Base-by-base conservation (phyloP, 2,797 vertebrate genomes). In the Scolopax rusticola region DNA sequence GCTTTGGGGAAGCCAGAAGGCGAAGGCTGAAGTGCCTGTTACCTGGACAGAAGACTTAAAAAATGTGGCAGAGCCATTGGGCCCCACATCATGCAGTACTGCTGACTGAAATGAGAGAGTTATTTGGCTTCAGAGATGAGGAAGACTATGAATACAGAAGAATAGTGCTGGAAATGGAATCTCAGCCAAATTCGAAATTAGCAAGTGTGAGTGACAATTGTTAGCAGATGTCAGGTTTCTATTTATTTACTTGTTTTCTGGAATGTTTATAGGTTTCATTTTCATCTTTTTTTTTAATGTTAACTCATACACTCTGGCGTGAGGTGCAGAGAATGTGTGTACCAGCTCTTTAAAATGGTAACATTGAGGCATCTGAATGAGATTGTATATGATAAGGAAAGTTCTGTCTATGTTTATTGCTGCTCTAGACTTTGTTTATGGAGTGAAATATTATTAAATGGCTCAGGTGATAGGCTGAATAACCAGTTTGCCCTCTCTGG, bases 141-240 rank as follows among this genome's bases (percentile, higher is more conserved):
- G 43, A 54, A 69, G 63, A 21, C 41, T 80, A 45, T 1, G 4
- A 83, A 89, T 64, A 83, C 33, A 78, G 68, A 85, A 93, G 83
- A 85, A 41, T n/a, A 74, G 53, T 47, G 73, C 64, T 85, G 69
- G 57, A 95, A 95, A 78, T 53, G 30, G 71, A 79, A 64, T 80
- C 79, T 59, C 32, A 89, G 87, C 78, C 84, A 87, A 94, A 89
- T 75, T 85, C 45, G 45, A 78, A 94, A 91, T 94, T 85, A 92
- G 71, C 56, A 74, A 47, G 64, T 65, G 19, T 38, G 60, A 71
- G 78, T 67, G 48, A 84, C 68, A 92, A 85, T 77, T 90, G 45
- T 47, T 95, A 85, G 73, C 84, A 94, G 82, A 93, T 91, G 71
- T 64, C 78, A 87, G 78, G 50, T 82, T 87, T 95, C 64, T 93